These are phyloP conservation scores for Adelognathus sp. DNA, from an alignment of 2,888 invertebrate genomes.

Conservation along the genomic window DNA sequence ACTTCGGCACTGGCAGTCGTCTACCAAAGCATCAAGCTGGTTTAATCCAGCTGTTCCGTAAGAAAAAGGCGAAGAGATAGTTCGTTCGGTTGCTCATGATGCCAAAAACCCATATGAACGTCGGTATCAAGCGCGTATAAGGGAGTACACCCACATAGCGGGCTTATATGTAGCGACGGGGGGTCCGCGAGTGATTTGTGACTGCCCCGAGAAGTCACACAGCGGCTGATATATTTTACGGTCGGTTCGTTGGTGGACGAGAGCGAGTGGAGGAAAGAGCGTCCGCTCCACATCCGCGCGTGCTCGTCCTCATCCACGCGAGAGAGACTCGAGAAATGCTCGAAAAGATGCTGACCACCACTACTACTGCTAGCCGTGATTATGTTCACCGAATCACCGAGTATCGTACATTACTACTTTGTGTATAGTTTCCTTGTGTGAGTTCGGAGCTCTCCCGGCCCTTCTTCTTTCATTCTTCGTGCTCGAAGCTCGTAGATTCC, in stretches of 20 bases:
- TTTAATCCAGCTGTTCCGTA: too few relatives aligned
- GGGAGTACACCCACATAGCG: conserved; percentile 72
- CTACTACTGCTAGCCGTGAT: conserved; percentile 19
- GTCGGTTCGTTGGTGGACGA: conserved; percentile 73
- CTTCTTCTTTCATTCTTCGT: conserved; percentile 53
- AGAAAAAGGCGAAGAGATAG: too few relatives aligned
- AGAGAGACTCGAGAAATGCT: background rate
- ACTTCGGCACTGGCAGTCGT: too few relatives aligned
- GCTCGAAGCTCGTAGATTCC: conserved; percentile 48
- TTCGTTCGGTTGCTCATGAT: too few relatives aligned
- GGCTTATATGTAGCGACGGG: conserved; percentile 73
- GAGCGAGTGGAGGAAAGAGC: conserved; percentile 55
- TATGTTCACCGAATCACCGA: conserved; percentile 30
- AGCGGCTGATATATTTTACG: conserved; percentile 81
- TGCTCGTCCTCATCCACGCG: conserved; percentile 29
- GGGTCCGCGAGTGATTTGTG: conserved; percentile 81
- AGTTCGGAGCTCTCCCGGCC: background rate
- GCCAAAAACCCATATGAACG: conserved; percentile 13
- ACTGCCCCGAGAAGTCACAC: conserved; percentile 80
- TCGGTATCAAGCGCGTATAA: conserved; percentile 54
- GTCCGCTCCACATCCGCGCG: conserved; percentile 62
- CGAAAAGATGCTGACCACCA: conserved; percentile 7
- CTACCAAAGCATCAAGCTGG: too few relatives aligned
- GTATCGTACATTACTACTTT: conserved; percentile 5
- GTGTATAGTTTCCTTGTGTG: background rate